These are phyloP conservation scores for Neodiprion virginianus DNA, from an alignment of 1,140 invertebrate species.

Conservation along the genomic window DNA sequence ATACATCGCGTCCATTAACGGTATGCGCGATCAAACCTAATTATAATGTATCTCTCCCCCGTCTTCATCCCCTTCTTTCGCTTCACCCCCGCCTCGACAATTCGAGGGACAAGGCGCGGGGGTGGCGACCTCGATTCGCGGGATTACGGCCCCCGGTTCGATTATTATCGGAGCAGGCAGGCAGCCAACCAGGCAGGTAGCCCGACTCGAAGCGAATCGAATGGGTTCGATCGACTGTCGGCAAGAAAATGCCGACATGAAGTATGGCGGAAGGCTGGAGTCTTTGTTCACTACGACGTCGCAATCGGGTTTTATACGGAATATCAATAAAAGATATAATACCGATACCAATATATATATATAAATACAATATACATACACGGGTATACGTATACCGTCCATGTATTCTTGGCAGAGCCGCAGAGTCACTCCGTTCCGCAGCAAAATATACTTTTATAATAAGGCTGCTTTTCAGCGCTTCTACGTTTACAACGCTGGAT, in stretches of 20 bases:
- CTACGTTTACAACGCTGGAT: no score
- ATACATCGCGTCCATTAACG: slow-evolving; percentile 46
- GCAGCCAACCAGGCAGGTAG: background rate
- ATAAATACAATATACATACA: background rate
- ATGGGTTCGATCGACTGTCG: background rate
- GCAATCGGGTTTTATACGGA: background rate
- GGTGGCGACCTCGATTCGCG: background rate
- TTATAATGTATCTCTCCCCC: slow-evolving; percentile 39
- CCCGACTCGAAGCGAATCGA: background rate
- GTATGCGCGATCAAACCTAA: slow-evolving; percentile 41
- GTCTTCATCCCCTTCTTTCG: background rate
- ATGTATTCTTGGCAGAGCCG: no score
- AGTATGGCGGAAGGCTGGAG: background rate
- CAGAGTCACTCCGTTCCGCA: no score
- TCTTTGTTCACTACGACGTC: background rate
- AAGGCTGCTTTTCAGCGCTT: no score
- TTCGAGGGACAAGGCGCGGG: background rate
- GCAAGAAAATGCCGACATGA: background rate
- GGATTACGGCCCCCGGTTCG: background rate
- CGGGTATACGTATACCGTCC: background rate
- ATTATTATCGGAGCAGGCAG: slow-evolving; percentile 4
- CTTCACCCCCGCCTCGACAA: background rate
- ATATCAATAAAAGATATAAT: slow-evolving; percentile 2
- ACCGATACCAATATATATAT: background rate
- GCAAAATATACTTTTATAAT: no score